These are phyloP conservation scores for Pterocles orientalis DNA, from an alignment of 2,113 vertebrate genomes.

Conservation along the genomic window DNA sequence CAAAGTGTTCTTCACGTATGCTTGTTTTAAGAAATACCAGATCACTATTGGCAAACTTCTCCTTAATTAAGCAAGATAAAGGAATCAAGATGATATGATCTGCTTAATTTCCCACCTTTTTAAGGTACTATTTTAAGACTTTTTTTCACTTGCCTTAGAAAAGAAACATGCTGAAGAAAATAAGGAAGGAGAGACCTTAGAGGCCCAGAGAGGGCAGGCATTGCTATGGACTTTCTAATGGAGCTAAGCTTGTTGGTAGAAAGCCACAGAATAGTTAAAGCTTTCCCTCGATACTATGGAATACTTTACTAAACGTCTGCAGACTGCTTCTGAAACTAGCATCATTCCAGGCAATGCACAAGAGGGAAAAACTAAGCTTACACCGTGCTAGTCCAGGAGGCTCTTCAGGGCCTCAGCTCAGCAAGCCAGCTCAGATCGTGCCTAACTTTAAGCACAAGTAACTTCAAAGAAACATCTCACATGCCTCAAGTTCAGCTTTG, in stretches of 20 bases:
- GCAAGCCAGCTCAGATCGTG: not conserved
- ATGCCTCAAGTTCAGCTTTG: not conserved
- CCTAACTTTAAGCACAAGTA: not conserved
- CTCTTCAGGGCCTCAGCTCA: not conserved
- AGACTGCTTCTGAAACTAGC: not conserved
- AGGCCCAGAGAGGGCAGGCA: not conserved
- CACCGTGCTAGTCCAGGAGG: not conserved
- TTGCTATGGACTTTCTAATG: not conserved
- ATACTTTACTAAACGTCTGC: not conserved
- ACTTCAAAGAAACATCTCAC: conserved; percentile 9
- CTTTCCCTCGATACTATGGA: not conserved
- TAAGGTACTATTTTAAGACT: not conserved
- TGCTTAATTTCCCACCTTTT: conserved; percentile 14
- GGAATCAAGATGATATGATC: not conserved
- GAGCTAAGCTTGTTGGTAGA: not conserved
- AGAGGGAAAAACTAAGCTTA: not conserved
- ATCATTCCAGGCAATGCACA: not conserved
- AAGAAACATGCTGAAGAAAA: not conserved
- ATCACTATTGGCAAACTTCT: conserved; percentile 32
- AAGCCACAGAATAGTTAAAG: not conserved
- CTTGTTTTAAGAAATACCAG: conserved; percentile 45
- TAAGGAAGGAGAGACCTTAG: not conserved
- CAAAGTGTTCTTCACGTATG: conserved; percentile 37
- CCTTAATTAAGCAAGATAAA: conserved; percentile 48
- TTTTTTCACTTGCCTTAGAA: not conserved